phyloP scores from a whole-genome alignment of 2,888 invertebrate genomes.

The Carabus problematicus region DNA sequence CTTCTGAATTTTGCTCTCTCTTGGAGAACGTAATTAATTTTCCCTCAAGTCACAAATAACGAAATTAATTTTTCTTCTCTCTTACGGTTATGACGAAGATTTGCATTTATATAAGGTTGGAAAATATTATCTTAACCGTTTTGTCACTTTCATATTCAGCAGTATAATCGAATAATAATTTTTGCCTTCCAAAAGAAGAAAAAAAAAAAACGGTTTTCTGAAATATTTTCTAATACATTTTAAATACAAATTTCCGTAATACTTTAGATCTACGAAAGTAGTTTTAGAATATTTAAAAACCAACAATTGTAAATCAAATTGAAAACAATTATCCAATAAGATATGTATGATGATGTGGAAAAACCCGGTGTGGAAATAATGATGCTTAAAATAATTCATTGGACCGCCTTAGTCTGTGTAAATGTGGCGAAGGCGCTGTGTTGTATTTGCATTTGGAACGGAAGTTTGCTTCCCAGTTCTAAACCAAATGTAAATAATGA shows the following conservation, averaged over 20 bases:
- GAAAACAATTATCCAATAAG: too few relatives aligned
- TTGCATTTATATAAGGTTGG: constrained; percentile 41
- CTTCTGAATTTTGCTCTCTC: constrained; percentile 21
- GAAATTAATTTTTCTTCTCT: constrained; percentile 36
- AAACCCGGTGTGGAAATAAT: too few relatives aligned
- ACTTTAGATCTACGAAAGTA: too few relatives aligned
- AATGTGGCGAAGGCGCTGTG: too few relatives aligned
- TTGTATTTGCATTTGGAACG: constrained; percentile 31
- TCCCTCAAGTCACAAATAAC: constrained; percentile 39
- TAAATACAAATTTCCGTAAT: too few relatives aligned
- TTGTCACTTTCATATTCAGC: constrained; percentile 37
- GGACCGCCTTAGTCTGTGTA: too few relatives aligned
- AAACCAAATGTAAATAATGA: constrained; percentile 38
- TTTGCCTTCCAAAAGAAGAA: constrained; percentile 26
- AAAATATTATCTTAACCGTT: constrained; percentile 37
- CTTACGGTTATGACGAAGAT: constrained; percentile 38
- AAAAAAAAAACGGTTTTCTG: too few relatives aligned
- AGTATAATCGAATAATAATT: constrained; percentile 37
- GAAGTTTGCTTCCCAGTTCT: constrained; percentile 22
- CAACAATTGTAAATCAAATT: too few relatives aligned
- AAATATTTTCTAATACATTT: constrained; percentile 1
- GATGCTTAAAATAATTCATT: too few relatives aligned
- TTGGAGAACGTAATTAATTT: constrained; percentile 36
- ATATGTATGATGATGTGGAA: too few relatives aligned
- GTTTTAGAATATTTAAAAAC: too few relatives aligned